Evolutionary conservation across 2,888 invertebrate genomes (phyloP).

Genomic region (Yponomeuta sedellus): DNA sequence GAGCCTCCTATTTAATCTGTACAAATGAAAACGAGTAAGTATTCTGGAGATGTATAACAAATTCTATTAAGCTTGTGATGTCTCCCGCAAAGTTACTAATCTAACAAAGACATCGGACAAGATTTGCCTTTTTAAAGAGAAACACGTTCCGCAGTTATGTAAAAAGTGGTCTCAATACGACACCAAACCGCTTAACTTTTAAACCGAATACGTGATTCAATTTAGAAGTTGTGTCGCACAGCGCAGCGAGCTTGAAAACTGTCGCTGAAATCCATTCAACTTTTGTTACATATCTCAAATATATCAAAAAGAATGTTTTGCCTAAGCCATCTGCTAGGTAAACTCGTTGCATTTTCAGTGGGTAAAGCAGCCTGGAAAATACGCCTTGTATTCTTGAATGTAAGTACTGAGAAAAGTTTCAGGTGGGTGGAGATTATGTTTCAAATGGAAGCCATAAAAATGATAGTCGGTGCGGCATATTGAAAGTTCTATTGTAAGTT

Average conservation of each 20-base stretch:
- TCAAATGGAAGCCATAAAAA: neutral
- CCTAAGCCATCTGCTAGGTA: slow-evolving; percentile 26
- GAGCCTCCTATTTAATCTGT: too few species aligned
- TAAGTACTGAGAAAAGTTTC: neutral
- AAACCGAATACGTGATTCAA: slow-evolving; percentile 75
- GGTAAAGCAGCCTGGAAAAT: neutral
- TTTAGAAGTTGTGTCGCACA: slow-evolving; percentile 64
- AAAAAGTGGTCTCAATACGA: slow-evolving; percentile 65
- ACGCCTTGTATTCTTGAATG: neutral
- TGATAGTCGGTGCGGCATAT: neutral
- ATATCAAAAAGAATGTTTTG: slow-evolving; percentile 36
- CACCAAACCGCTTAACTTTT: slow-evolving; percentile 73
- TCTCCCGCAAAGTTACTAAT: slow-evolving; percentile 21
- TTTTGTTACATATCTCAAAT: slow-evolving; percentile 52
- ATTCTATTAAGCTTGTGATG: neutral
- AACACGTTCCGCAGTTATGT: slow-evolving; percentile 61
- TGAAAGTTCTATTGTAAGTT: neutral
- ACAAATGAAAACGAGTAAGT: too few species aligned
- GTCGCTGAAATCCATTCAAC: slow-evolving; percentile 58
- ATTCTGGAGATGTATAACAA: too few species aligned
- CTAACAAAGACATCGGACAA: slow-evolving; percentile 51
- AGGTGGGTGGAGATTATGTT: neutral
- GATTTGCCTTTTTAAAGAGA: slow-evolving; percentile 49
- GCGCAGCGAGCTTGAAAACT: slow-evolving; percentile 52
- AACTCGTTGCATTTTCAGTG: slow-evolving; percentile 10